Evolutionary conservation across 2,113 vertebrate species (phyloP).

Genomic region (Aptenodytes patagonicus): DNA sequence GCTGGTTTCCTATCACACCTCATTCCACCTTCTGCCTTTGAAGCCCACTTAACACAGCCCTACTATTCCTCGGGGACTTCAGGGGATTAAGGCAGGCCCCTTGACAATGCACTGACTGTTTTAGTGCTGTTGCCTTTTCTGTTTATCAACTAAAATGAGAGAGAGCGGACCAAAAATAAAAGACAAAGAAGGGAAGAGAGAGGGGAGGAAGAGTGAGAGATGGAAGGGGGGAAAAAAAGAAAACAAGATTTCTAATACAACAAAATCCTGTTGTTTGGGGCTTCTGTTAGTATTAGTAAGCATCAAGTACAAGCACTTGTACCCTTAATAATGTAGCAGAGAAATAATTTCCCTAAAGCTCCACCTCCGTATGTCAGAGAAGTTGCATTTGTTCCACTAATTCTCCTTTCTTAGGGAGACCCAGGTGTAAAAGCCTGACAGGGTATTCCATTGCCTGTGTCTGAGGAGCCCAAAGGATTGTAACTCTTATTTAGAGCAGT

Average conservation of each 20-base stretch:
- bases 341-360: not conserved
- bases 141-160: not conserved
- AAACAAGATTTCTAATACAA: not conserved
- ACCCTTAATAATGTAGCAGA: not conserved
- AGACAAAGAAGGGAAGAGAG: not conserved
- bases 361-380: not conserved
- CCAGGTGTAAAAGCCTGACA: not conserved
- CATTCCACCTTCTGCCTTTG: slow-evolving; percentile 57
- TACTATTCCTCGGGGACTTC: slow-evolving; percentile 18
- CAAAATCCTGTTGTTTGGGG: not conserved
- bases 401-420: not conserved
- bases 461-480: not conserved
- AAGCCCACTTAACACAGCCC: slow-evolving; percentile 56
- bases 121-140: not conserved
- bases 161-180: not conserved
- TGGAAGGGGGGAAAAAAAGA: accelerated
- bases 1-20: slow-evolving; percentile 60
- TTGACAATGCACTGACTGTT: slow-evolving; percentile 37
- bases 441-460: not conserved
- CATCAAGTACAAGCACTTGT: not conserved
- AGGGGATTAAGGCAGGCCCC: slow-evolving; percentile 31
- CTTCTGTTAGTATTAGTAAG: not conserved
- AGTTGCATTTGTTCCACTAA: not conserved
- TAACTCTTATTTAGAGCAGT: not conserved
- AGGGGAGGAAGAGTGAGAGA: not conserved